Evolutionary conservation across 1,140 invertebrate species (phyloP).

Genomic region (Panagrolaimus sp.): DNA sequence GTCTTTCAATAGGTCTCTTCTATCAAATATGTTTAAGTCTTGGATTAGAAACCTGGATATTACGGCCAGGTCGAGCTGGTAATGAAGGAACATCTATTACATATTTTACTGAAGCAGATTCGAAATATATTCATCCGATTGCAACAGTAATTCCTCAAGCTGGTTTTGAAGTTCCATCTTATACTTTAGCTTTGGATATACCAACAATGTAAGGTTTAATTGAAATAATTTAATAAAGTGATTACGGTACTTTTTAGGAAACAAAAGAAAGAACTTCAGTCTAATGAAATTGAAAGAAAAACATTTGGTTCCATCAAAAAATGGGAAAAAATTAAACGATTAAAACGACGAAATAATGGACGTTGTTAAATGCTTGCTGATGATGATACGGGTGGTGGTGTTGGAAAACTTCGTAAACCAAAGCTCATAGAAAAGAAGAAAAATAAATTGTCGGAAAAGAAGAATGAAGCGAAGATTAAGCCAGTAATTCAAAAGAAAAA

Average conservation of each 20-base stretch:
- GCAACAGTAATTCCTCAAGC: slow-evolving; percentile 54
- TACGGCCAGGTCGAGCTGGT: too few relatives aligned
- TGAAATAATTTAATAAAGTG: not conserved
- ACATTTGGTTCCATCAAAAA: slow-evolving; percentile 18
- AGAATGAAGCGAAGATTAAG: slow-evolving; percentile 5
- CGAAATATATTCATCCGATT: slow-evolving; percentile 48
- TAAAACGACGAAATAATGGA: slow-evolving; percentile 11
- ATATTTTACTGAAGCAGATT: slow-evolving; percentile 83
- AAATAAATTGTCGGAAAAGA: slow-evolving; percentile 14
- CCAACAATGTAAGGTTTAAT: slow-evolving; percentile 26
- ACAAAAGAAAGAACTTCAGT: not conserved
- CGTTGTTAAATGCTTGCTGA: not conserved
- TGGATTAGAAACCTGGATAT: too few relatives aligned
- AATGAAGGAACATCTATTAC: slow-evolving; percentile 81
- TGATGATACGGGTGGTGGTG: not conserved
- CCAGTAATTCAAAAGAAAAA: not conserved
- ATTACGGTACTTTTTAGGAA: slow-evolving; percentile 16
- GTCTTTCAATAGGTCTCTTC: too few relatives aligned
- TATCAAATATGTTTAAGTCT: too few relatives aligned
- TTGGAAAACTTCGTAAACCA: slow-evolving; percentile 14
- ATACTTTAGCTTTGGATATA: slow-evolving; percentile 47
- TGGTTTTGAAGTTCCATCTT: slow-evolving; percentile 54
- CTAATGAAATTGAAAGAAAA: slow-evolving; percentile 22
- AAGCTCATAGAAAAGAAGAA: slow-evolving; percentile 5
- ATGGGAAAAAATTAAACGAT: slow-evolving; percentile 28